phyloP scores from a whole-genome alignment of 2,797 vertebrate species.

The Crax fasciolata region DNA sequence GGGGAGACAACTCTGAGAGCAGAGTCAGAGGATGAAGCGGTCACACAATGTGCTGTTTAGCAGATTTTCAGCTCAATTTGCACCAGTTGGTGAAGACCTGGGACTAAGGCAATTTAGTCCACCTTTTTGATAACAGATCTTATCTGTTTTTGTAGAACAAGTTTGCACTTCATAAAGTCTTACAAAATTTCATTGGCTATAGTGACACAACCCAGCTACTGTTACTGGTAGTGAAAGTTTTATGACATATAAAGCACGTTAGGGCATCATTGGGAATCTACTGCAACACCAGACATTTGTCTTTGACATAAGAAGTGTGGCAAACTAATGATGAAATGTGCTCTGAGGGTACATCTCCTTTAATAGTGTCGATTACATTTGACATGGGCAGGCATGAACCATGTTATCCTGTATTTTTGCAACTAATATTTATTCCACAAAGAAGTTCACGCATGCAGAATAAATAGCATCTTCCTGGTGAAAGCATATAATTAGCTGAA shows the following conservation, averaged over 20 bases:
- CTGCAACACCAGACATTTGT: slow-evolving; percentile 24
- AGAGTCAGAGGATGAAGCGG: not conserved
- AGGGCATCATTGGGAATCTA: not conserved
- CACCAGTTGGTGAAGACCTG: not conserved
- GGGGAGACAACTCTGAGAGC: accelerated
- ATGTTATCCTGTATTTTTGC: slow-evolving; percentile 69
- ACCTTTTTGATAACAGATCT: not conserved
- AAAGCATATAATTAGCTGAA: slow-evolving; percentile 79
- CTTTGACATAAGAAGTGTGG: slow-evolving; percentile 51
- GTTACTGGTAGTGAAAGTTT: slow-evolving; percentile 18
- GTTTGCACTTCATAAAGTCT: slow-evolving; percentile 12
- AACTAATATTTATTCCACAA: slow-evolving; percentile 78
- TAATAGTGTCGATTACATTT: slow-evolving; percentile 62
- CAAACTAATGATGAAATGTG: slow-evolving; percentile 48
- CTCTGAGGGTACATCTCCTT: slow-evolving; percentile 14
- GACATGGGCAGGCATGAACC: slow-evolving; percentile 58
- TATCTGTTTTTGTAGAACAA: not conserved
- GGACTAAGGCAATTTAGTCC: not conserved
- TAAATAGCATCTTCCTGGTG: slow-evolving; percentile 71
- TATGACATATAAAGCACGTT: not conserved
- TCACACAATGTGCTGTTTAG: not conserved
- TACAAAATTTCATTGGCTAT: not conserved
- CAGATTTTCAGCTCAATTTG: slow-evolving; percentile 1
- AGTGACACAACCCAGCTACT: not conserved
- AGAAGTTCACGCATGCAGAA: slow-evolving; percentile 76